Base-by-base conservation (phyloP, 2,888 invertebrate species). In the Hydrotaea diabolus region DNA sequence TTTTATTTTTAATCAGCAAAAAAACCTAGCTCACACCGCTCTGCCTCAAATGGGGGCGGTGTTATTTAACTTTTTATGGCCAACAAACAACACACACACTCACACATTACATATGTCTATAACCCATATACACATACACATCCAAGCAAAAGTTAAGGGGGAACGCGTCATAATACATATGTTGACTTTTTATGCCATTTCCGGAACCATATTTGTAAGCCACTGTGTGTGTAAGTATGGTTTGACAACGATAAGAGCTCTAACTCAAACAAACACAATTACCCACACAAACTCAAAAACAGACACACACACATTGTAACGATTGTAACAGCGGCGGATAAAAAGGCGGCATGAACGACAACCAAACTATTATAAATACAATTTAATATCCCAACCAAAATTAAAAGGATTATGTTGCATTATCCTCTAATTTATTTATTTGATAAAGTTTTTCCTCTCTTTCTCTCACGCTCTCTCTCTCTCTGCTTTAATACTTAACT, bases 351-450 rank as follows among this genome's bases (percentile, higher is more conserved):
- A 46, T 46, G 13, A 46, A 19, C 11, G 19, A 9, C 13, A 21
- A 7, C 36, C 69, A 13, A 82, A 77, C 79, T 75, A 82, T 80
- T 74, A 80, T 69, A 69, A 69, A 69, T 73, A 80, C 69, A 79
- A 71, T 82, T 77, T 85, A 83, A 75, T 77, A 75, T 80, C 84
- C 77, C 83, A 75, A 73, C 79, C 81, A 77, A 82, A 89, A 90
- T 90, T 90, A 89, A 90, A 90, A 87, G 88, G 89, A 89, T 90
- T 90, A 89, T 71, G 86, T 87, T 87, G 87, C 87, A 88, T 90
- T 89, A 89, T 89, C 88, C 89, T 89, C 90, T 89, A 89, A 90
- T 89, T 90, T 90, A 90, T 90, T 86, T 83, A 86, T 82, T 82
- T 82, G 85, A 80, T 77, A 81, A 83, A 55, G 86, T 82, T 85